Evolutionary conservation across 2,888 invertebrate species (phyloP).

Genomic region (Zygaena filipendulae): DNA sequence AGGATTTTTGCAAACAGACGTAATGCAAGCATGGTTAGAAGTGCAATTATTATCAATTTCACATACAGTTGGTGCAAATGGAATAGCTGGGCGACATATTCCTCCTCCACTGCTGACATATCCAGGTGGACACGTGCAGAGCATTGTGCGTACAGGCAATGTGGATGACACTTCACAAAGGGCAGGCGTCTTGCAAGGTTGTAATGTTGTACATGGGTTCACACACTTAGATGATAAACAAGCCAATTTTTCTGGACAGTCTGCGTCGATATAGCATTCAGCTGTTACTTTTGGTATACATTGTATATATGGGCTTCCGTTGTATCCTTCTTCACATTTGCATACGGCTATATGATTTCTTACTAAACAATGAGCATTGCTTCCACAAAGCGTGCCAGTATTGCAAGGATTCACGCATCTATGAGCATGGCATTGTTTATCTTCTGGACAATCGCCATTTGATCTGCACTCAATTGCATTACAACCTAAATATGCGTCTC

Average conservation of each 20-base stretch:
- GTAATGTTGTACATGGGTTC: constrained; percentile 81
- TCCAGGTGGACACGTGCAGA: constrained; percentile 90
- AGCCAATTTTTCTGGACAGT: constrained; percentile 82
- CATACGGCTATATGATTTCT: constrained; percentile 88
- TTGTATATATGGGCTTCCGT: constrained; percentile 85
- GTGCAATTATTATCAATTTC: constrained; percentile 82
- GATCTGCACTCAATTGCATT: constrained; percentile 84
- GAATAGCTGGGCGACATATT: constrained; percentile 78
- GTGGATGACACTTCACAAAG: constrained; percentile 85
- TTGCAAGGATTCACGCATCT: constrained; percentile 89
- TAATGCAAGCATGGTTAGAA: constrained; percentile 80
- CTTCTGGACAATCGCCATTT: constrained; percentile 88
- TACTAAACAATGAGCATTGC: constrained; percentile 81
- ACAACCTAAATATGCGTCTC: constrained; percentile 80
- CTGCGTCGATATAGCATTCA: constrained; percentile 83
- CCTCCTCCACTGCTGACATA: constrained; percentile 89
- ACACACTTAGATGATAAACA: constrained; percentile 86
- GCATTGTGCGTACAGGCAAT: constrained; percentile 87
- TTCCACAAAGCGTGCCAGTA: constrained; percentile 79
- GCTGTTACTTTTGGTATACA: constrained; percentile 78
- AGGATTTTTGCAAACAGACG: constrained; percentile 83
- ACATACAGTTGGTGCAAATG: constrained; percentile 73
- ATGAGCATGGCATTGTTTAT: constrained; percentile 86
- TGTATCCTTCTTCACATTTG: constrained; percentile 79
- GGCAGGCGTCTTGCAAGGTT: constrained; percentile 84